Evolutionary conservation across 2,888 invertebrate species (phyloP).

Genomic region (Hemaris fuciformis): DNA sequence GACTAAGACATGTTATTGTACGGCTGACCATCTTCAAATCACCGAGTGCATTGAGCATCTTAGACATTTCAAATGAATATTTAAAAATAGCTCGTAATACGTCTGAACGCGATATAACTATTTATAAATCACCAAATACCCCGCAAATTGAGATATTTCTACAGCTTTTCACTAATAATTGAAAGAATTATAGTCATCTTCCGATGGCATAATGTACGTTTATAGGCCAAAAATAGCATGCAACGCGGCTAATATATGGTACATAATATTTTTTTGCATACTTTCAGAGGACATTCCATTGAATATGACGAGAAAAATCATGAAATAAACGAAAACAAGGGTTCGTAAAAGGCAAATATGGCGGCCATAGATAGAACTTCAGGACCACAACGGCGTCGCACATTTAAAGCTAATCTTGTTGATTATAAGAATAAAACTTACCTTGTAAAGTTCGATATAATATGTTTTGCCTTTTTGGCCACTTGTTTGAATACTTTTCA

Average conservation of each 20-base stretch:
- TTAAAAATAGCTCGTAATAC: neutral
- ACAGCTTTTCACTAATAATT: constrained; percentile 22
- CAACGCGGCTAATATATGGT: neutral
- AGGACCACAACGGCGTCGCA: constrained; percentile 71
- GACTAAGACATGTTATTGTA: constrained; percentile 47
- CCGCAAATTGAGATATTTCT: neutral
- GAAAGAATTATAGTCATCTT: constrained; percentile 10
- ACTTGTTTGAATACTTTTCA: constrained; percentile 76
- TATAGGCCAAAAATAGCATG: neutral
- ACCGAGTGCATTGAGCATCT: neutral
- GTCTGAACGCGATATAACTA: neutral
- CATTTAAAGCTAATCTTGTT: constrained; percentile 36
- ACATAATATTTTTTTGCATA: neutral
- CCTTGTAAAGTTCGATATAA: constrained; percentile 78
- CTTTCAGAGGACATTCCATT: constrained; percentile 13
- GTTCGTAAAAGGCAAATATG: constrained; percentile 73
- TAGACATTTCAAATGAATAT: neutral
- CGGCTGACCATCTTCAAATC: constrained; percentile 43
- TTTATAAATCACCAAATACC: neutral
- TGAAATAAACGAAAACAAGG: constrained; percentile 73
- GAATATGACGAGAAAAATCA: constrained; percentile 30
- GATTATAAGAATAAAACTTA: constrained; percentile 58
- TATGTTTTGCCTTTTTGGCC: constrained; percentile 73
- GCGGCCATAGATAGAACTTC: constrained; percentile 72
- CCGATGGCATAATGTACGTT: neutral